Evolutionary conservation across 2,797 vertebrate genomes (phyloP), one percentile per base, ranked within the genome.

Genomic region (Anguilla megastoma): DNA sequence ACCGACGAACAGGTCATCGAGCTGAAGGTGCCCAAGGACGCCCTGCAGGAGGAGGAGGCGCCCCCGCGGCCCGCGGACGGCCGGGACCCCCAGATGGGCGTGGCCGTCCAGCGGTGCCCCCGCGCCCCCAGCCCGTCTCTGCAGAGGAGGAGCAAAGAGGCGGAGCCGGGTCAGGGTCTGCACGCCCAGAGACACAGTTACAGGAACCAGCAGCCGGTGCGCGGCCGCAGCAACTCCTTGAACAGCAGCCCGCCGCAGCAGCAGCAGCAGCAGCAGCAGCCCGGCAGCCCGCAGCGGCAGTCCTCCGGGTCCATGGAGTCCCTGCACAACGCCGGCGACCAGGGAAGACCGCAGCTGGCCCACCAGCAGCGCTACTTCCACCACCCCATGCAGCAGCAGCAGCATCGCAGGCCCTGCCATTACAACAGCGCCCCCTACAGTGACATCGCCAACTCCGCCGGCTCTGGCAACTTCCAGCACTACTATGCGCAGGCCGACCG

Each of bases 1-100:
- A 99, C 98, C 2, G 98, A 99, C 87, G 91, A 98, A 82, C 97
- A 98, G 92, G 97, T 99, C 7, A 97, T 99, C 18, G 99, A 99
- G 93, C 95, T 99, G 6, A 97, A 98, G 91, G 97, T 99, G 90
- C 98, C 98, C 1, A 99, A 98, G 95, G 97, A 98, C 89, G 95
- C 97, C 0, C 96, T 97, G 1, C 93, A 97, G 85, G 96, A 93
- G 82, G 96, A 97, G 90, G 95, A 85, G 80, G 90, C 21, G 87
- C 89, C 86, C 4, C 16, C 71, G 7, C 92, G 79, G 83, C 93
- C 94, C 9, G 88, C 3, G 16, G 92, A 83, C 6, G 45, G 41
- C 24, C 18, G 89, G 0, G 96, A 96, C 60, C 85, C 91, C 12
- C 94, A 94, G 41, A 94, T 95, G 88, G 93, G 91, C 1, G 92